Evolutionary conservation across 1,140 invertebrate genomes (phyloP).

Genomic region (Theocolax elegans): DNA sequence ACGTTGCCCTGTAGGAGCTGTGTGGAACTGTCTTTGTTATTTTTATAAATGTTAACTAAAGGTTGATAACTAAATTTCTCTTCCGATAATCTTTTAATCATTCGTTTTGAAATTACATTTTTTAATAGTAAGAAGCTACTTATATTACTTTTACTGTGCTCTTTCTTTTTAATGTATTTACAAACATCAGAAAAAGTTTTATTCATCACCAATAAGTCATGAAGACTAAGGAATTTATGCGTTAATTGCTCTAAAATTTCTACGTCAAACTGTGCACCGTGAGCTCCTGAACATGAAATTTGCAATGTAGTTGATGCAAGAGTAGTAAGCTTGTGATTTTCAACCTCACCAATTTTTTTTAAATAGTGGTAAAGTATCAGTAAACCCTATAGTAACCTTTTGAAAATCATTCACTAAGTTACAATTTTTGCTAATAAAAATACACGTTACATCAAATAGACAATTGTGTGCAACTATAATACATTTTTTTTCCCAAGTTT

Average conservation of each 20-base stretch:
- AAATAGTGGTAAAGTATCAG: neutral
- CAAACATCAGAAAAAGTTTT: neutral
- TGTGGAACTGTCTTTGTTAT: neutral
- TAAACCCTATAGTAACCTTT: neutral
- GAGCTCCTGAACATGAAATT: neutral
- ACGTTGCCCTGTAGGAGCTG: neutral
- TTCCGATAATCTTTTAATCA: neutral
- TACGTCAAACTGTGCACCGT: neutral
- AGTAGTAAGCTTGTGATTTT: slow-evolving; percentile 2
- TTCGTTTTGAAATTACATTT: neutral
- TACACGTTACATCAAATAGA: neutral
- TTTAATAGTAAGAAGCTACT: neutral
- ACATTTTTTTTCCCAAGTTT: neutral
- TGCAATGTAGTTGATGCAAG: neutral
- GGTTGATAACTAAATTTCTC: neutral
- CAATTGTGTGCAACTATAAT: neutral
- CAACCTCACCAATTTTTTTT: neutral
- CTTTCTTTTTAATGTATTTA: neutral
- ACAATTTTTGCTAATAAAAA: neutral
- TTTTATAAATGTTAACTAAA: neutral
- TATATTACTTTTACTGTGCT: neutral
- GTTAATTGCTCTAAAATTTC: neutral
- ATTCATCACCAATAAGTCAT: neutral
- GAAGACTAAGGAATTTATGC: neutral
- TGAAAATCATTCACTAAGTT: neutral